These are phyloP conservation scores for Arenaria interpres DNA, from an alignment of 2,113 vertebrate species.

Conservation along the genomic window DNA sequence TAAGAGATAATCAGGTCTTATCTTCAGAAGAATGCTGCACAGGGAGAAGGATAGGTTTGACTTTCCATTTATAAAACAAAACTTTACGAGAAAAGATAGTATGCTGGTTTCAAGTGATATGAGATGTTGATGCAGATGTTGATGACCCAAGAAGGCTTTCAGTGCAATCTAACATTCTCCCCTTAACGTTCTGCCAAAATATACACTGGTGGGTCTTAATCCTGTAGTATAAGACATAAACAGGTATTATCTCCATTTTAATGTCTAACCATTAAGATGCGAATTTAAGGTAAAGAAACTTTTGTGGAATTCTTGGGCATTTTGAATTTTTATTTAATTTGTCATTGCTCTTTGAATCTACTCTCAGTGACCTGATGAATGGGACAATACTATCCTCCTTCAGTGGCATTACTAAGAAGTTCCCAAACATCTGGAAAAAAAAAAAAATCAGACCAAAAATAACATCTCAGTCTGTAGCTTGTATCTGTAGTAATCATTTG, in stretches of 20 bases:
- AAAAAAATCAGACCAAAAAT: background rate
- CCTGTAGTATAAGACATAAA: background rate
- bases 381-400: background rate
- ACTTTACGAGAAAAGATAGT: background rate
- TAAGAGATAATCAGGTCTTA: background rate
- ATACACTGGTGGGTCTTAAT: background rate
- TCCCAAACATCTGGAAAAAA: background rate
- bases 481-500: background rate
- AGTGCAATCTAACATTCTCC: background rate
- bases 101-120: background rate
- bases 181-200: background rate
- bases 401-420: background rate
- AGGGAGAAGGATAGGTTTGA: background rate
- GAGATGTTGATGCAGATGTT: background rate
- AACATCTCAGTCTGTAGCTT: background rate
- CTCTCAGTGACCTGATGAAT: background rate
- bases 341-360: background rate
- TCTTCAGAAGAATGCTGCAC: background rate
- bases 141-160: background rate
- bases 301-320: background rate
- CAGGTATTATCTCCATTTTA: background rate
- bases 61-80: background rate
- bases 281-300: background rate
- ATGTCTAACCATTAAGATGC: background rate
- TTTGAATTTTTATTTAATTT: background rate